Conservation (phyloP, 2,113 vertebrate species). For the Tiliqua scincoides region DNA sequence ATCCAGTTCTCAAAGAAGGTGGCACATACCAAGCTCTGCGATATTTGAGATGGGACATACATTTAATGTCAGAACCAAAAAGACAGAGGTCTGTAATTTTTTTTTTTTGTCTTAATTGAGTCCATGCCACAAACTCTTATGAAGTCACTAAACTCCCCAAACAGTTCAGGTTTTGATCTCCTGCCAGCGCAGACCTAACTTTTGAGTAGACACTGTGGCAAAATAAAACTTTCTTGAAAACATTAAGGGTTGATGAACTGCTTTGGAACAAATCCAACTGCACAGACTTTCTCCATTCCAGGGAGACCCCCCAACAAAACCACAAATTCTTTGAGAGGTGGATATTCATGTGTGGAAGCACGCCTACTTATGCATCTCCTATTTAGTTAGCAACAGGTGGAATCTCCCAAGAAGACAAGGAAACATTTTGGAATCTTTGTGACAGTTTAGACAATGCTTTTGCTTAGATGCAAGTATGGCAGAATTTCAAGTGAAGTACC, state of each 20-base stretch:
- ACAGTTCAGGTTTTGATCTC: conserved; percentile 71
- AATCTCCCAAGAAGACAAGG: conserved; percentile 34
- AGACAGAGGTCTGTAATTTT: conserved; percentile 60
- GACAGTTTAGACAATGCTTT: neutral
- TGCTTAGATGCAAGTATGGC: neutral
- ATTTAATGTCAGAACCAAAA: conserved; percentile 65
- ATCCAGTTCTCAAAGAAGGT: conserved; percentile 53
- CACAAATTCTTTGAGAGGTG: conserved; percentile 54
- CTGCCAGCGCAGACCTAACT: conserved; percentile 66
- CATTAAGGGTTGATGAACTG: conserved; percentile 73
- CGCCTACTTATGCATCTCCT: neutral
- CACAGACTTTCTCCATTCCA: conserved; percentile 65
- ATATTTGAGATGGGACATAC: conserved; percentile 44
- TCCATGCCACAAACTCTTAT: conserved; percentile 64
- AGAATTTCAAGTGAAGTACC: neutral
- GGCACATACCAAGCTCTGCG: conserved; percentile 57
- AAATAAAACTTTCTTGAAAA: conserved; percentile 79
- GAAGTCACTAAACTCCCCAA: conserved; percentile 65
- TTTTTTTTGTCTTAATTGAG: conserved; percentile 65
- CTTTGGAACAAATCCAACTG: conserved; percentile 69
- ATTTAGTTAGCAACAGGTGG: conserved; percentile 38
- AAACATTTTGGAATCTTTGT: conserved; percentile 28
- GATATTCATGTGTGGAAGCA: conserved; percentile 35
- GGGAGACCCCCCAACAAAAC: conserved; percentile 58
- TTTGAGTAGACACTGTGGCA: conserved; percentile 63